Base-by-base conservation (phyloP, 2,888 invertebrate species). In the Oithona nana region DNA sequence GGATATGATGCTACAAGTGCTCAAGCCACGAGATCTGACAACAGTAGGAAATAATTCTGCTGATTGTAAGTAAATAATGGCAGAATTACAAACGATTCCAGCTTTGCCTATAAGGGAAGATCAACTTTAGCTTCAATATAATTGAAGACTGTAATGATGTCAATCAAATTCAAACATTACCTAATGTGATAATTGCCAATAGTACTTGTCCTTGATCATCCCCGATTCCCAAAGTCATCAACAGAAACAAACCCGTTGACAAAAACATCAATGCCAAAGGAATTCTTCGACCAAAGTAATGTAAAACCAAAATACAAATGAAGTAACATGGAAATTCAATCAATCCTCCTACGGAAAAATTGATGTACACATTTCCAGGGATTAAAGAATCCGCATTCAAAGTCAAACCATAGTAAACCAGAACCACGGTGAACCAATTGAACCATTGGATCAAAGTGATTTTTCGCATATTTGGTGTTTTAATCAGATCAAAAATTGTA, bases 11-110 rank as follows among this genome's bases (percentile, higher is more conserved):
- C 74, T 74, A 65, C 73, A 73, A 49, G 70, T 68, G 28, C 75
- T 74, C 69, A 75, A 71, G 4, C 72, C 74, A 55, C 71, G 71
- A 66, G 74, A 74, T 24, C 75, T 66, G 26, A 73, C 70, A 3
- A 73, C 71, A 0, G 75, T 75, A 1, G 75, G 75, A 67, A 73
- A 75, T 6, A 75, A 68, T 65, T 75, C 75, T 0, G 74, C 74
- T 1, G 75, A 71, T 66, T 71, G 74, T 3, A 75, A 70, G 68
- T 75, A 75, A 30, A 75, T 71, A 20, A 72, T 68, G 6, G 73
- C 73, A 65, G 74, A 75, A 13, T 71, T 71, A 16, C 71, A 71
- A 0, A 74, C 70, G 31, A 72, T 72, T 6, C 74, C 71, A 26
- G 73, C 71, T 66, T 74, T 75, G 6, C n/a, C n/a, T n/a, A n/a